phyloP scores from a whole-genome alignment of 2,797 vertebrate species.

The Semotilus atromaculatus region DNA sequence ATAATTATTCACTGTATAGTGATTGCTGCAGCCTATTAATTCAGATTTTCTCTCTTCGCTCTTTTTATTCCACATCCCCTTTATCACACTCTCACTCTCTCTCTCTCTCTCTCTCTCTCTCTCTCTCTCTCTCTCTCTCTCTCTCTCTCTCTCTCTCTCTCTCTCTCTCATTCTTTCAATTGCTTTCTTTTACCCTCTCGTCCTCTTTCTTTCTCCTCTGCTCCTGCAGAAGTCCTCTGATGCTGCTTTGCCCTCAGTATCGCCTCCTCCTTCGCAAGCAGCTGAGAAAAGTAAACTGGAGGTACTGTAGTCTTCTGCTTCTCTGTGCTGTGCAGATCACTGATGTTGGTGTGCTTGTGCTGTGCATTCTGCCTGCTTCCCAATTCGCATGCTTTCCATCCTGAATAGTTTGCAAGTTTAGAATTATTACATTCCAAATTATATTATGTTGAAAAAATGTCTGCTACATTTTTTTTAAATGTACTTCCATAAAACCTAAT shows the following conservation, averaged over 20 bases:
- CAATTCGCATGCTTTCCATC: neutral
- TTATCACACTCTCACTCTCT: too few species aligned
- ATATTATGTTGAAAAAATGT: neutral
- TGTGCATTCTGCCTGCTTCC: slow-evolving; percentile 12
- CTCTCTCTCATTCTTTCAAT: slow-evolving; percentile 56
- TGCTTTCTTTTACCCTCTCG: slow-evolving; percentile 55
- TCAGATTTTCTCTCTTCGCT: slow-evolving; percentile 61
- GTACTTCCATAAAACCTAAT: neutral
- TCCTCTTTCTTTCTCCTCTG: slow-evolving; percentile 27
- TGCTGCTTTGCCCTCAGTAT: slow-evolving; percentile 83
- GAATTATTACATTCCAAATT: neutral
- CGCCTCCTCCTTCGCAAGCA: slow-evolving; percentile 87
- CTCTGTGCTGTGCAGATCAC: slow-evolving; percentile 31
- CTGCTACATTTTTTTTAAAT: neutral
- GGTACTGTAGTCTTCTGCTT: slow-evolving; percentile 73
- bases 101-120: slow-evolving; percentile 1
- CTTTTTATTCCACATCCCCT: slow-evolving; percentile 13
- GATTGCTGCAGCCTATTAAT: slow-evolving; percentile 55
- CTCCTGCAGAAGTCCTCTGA: slow-evolving; percentile 86
- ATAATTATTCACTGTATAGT: slow-evolving; percentile 34
- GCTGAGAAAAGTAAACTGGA: slow-evolving; percentile 90
- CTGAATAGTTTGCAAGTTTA: neutral
- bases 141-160: neutral
- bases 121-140: slow-evolving; percentile 4
- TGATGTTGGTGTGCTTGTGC: slow-evolving; percentile 34